Conservation (phyloP, 2,797 vertebrate genomes). For the Natrix natrix region DNA sequence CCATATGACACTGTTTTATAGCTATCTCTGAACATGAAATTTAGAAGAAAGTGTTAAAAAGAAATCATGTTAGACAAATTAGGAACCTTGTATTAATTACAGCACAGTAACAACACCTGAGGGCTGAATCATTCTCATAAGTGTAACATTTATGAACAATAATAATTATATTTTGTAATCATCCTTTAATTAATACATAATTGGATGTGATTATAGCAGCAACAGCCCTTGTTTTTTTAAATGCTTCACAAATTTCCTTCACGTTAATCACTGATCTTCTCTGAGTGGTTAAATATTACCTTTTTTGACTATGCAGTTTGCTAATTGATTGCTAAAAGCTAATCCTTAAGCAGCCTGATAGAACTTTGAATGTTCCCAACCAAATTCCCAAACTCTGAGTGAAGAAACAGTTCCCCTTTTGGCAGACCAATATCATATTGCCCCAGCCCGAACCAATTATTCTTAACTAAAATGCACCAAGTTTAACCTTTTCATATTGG, state of each 20-base stretch:
- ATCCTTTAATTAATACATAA: slow-evolving; percentile 66
- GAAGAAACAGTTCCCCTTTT: neutral
- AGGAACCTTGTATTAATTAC: neutral
- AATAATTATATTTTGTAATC: slow-evolving; percentile 62
- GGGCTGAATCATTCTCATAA: slow-evolving; percentile 37
- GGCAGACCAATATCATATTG: neutral
- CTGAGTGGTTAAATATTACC: slow-evolving; percentile 31
- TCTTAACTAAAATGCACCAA: neutral
- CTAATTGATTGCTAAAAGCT: neutral
- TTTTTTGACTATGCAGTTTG: slow-evolving; percentile 4
- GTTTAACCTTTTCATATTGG: neutral
- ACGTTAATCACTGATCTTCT: slow-evolving; percentile 52
- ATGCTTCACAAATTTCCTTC: slow-evolving; percentile 55
- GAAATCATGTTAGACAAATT: neutral
- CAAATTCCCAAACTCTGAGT: neutral
- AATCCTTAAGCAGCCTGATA: neutral
- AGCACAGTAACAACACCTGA: slow-evolving; percentile 19
- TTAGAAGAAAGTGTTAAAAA: neutral
- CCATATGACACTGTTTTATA: neutral
- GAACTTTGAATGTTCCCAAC: neutral
- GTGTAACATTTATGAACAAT: slow-evolving; percentile 55
- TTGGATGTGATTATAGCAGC: slow-evolving; percentile 52
- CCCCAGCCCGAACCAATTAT: neutral
- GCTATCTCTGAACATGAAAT: neutral
- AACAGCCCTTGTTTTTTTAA: slow-evolving; percentile 59